Base-by-base conservation (phyloP, 2,113 vertebrate species). In the Drymodes brunneopygia region DNA sequence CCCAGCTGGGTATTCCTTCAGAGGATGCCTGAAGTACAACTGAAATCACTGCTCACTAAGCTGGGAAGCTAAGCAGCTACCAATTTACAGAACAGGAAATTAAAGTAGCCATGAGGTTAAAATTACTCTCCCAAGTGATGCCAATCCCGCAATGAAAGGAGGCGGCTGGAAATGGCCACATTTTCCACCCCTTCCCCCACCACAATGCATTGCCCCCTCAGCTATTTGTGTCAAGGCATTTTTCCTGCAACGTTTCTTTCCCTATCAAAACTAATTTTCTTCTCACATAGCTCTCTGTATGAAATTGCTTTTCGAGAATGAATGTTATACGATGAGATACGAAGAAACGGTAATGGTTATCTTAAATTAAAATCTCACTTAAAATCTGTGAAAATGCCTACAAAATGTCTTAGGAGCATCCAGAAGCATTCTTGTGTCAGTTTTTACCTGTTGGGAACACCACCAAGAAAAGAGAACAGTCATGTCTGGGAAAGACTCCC, bases 11-110 rank as follows among this genome's bases (percentile, higher is more conserved):
- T 28, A 44, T 16, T 82, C 45, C 35, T 95, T 44, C 67, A 80
- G 73, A 95, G 73, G 71, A 77, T 22, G 36, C 25, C 62, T 42
- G 14, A 90, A 14, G 7, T 58, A 57, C 67, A 88, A 28, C 42
- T 88, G 22, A 65, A 95, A 85, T 85, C 73, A 75, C 61, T 54
- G 42, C 23, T 89, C 78, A 29, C 54, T 80, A 91, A 85, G 24
- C 51, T 81, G 54, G 31, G 44, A 90, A 90, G 54, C 81, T 70
- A 77, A 94, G 88, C 92, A 95, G 87, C 92, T 94, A 91, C 92
- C 81, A 87, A 86, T 79, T 90, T 82, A 83, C 45, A 80, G 78
- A 91, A 81, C 87, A 97, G 91, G 90, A 97, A 97, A 96, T 95
- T 85, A 88, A 94, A 94, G 74, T 60, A 95, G 85, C 87, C 74